Conservation (phyloP, 2,888 invertebrate genomes). For the Allophyes oxyacanthae region DNA sequence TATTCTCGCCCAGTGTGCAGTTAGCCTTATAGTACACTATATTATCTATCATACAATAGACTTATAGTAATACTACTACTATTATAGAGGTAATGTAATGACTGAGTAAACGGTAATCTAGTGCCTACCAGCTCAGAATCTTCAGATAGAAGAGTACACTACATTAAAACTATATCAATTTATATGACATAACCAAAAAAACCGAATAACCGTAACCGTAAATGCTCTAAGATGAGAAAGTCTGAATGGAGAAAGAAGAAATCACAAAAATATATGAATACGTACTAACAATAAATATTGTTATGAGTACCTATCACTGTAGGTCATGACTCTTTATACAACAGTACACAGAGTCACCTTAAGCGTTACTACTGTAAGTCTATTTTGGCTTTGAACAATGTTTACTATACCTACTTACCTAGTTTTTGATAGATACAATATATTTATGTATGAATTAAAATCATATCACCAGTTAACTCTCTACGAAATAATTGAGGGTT, state of each 20-base stretch:
- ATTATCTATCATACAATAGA: not conserved
- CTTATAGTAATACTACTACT: not conserved
- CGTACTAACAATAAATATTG: not conserved
- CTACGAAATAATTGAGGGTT: slow-evolving; percentile 15
- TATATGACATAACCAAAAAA: too few relatives aligned
- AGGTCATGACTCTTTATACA: slow-evolving; percentile 18
- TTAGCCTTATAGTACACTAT: slow-evolving; percentile 45
- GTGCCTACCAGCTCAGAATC: not conserved
- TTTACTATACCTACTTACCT: too few relatives aligned
- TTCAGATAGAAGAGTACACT: too few relatives aligned
- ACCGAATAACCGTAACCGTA: too few relatives aligned
- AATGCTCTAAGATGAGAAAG: too few relatives aligned
- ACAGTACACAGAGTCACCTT: slow-evolving; percentile 23
- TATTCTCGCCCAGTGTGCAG: slow-evolving; percentile 36
- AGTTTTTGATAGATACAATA: slow-evolving; percentile 13
- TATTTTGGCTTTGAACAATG: slow-evolving; percentile 16
- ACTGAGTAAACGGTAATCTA: not conserved
- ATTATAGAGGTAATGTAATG: not conserved
- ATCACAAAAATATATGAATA: too few relatives aligned
- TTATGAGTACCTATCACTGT: slow-evolving; percentile 3
- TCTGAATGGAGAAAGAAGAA: too few relatives aligned
- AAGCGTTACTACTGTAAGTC: slow-evolving; percentile 3
- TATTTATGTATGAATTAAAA: slow-evolving; percentile 11
- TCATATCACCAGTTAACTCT: slow-evolving; percentile 9
- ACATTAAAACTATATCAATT: too few relatives aligned